Base-by-base conservation (phyloP, 2,113 vertebrate genomes). In the Caranx ignobilis region DNA sequence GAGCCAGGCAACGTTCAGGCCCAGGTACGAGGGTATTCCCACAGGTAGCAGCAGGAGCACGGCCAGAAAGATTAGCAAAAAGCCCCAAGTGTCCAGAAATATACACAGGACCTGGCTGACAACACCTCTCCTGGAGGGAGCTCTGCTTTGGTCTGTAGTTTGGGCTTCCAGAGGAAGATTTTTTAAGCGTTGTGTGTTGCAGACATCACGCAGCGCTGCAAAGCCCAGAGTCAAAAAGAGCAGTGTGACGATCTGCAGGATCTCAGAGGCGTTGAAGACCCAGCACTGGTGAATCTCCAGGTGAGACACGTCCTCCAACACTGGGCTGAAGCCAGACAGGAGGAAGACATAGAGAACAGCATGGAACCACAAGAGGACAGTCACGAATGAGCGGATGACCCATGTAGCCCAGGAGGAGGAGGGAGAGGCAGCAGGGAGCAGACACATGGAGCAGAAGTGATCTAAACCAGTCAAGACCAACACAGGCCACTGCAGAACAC, bases 1-100 rank as follows among this genome's bases (percentile, higher is more conserved):
- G 21, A 98, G 78, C 96, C 97, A 98, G 13, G 95, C 94, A 2
- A 95, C 76, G 0, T 96, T 98, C 93, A 97, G 92, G 35, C 95
- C 95, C 83, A 98, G 63, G 15, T 96, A 96, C 2, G 94, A 94
- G 0, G 96, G 95, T 63, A 98, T 92, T 83, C 76, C 92, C 75
- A 91, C 88, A 0, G 90, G 79, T 0, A 96, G 69, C 11, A 95
- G 19, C 26, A 96, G 66, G 9, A 95, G 26, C 15, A 87, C 47
- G 0, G 89, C 57, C 65, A 96, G 94, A 19, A 97, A 89, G 11
- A 93, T 0, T 35, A 97, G 81, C 60, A 96, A 96, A 7, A 93
- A 90, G 3, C 83, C 77, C 97, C 97, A 98, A 0, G 94, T 96
- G 56, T 93, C 89, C 3, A 96, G 90, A 75, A 97, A 97, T 21